Conservation (phyloP, 2,888 invertebrate species). For the Cheilosia scutellata region DNA sequence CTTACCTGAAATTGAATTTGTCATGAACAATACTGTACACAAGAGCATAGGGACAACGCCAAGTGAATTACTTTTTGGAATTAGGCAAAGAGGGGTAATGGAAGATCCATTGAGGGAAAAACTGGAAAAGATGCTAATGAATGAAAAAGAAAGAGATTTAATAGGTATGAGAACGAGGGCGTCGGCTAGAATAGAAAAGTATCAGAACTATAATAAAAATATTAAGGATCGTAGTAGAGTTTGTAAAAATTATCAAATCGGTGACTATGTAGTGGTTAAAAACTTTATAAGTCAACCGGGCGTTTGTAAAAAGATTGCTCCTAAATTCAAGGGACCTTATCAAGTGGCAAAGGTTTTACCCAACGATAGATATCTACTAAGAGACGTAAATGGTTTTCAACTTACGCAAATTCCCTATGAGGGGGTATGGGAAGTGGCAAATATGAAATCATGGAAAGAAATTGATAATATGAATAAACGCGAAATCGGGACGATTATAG, state of each 20-base stretch:
- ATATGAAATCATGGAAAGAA: slow-evolving; percentile 5
- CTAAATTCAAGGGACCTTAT: too few species aligned
- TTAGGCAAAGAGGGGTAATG: slow-evolving; percentile 5
- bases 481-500: too few species aligned
- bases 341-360: too few species aligned
- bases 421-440: slow-evolving; percentile 21
- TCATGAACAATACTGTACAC: slow-evolving; percentile 21
- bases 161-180: not conserved
- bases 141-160: not conserved
- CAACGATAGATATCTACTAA: not conserved
- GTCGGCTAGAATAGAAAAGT: not conserved
- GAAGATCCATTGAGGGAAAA: slow-evolving; percentile 13
- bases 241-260: not conserved
- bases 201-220: not conserved
- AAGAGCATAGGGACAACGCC: not conserved
- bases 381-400: slow-evolving; percentile 20
- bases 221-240: not conserved
- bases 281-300: not conserved
- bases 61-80: slow-evolving; percentile 19
- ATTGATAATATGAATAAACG: too few species aligned
- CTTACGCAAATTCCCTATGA: slow-evolving; percentile 6
- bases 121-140: not conserved
- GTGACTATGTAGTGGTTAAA: not conserved
- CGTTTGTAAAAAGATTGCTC: not conserved
- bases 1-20: slow-evolving; percentile 20